phyloP scores from a whole-genome alignment of 2,888 invertebrate genomes.

The Coelinius sp. region DNA sequence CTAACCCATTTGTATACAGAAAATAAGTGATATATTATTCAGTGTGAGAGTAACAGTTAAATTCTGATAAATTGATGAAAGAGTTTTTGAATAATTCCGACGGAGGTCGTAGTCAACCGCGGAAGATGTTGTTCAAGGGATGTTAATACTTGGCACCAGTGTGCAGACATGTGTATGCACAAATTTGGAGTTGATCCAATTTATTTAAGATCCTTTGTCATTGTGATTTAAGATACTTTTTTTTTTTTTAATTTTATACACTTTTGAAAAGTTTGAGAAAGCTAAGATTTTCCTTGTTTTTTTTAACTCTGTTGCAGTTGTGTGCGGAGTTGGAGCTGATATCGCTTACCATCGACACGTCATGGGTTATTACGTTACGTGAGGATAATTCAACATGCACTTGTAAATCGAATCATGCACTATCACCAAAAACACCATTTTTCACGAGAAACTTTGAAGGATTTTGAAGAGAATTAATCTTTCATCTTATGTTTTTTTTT shows the following conservation, averaged over 20 bases:
- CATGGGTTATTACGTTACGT: slow-evolving; percentile 77
- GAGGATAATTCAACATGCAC: slow-evolving; percentile 70
- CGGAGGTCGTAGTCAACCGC: not conserved
- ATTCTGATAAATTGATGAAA: slow-evolving; percentile 3
- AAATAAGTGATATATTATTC: not conserved
- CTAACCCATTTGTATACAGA: not conserved
- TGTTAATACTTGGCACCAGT: not conserved
- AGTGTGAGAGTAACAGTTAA: not conserved
- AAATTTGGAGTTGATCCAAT: slow-evolving; percentile 25
- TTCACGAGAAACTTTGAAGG: not conserved
- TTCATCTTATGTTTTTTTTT: too few relatives aligned
- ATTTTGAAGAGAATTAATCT: not conserved
- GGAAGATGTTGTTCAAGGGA: not conserved
- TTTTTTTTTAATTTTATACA: too few relatives aligned
- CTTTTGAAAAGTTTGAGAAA: not conserved
- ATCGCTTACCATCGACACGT: slow-evolving; percentile 75
- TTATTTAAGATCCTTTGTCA: slow-evolving; percentile 11
- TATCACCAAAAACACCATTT: slow-evolving; percentile 37
- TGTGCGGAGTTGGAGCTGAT: slow-evolving; percentile 78
- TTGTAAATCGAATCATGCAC: slow-evolving; percentile 59
- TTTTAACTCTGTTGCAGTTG: slow-evolving; percentile 71
- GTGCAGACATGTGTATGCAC: not conserved
- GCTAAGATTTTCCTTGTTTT: slow-evolving; percentile 28
- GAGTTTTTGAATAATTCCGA: slow-evolving; percentile 12
- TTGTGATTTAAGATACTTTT: slow-evolving; percentile 3